Conservation (phyloP, 2,888 invertebrate genomes). For the Phanerotoma sp. region DNA sequence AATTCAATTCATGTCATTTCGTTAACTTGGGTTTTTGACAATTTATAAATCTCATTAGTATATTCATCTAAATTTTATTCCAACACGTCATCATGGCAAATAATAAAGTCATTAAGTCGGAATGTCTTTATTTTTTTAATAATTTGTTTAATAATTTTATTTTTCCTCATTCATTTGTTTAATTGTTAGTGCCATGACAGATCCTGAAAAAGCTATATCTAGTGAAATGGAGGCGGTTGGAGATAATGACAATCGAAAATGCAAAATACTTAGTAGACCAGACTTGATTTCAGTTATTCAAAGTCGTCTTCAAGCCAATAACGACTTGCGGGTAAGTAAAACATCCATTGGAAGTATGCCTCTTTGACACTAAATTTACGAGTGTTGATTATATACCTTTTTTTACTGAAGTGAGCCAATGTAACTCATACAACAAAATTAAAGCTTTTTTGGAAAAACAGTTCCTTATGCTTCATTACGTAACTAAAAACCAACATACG, state of each 20-base stretch:
- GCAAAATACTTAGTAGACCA: conserved; percentile 56
- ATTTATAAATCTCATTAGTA: too few relatives aligned
- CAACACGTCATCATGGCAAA: too few relatives aligned
- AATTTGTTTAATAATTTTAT: conserved; percentile 4
- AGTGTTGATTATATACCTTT: background rate
- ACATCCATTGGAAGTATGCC: too few relatives aligned
- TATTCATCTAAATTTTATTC: too few relatives aligned
- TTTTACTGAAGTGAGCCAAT: too few relatives aligned
- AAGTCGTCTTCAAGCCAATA: conserved; percentile 59
- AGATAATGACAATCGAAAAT: conserved; percentile 64
- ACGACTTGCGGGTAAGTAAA: conserved; percentile 58
- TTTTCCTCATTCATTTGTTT: background rate
- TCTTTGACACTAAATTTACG: background rate
- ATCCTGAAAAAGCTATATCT: conserved; percentile 67
- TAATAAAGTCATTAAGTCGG: too few relatives aligned
- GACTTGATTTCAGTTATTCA: conserved; percentile 63
- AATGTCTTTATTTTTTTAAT: conserved; percentile 1
- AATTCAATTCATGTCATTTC: too few relatives aligned
- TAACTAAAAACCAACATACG: too few relatives aligned
- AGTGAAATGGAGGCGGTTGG: conserved; percentile 69
- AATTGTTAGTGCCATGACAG: conserved; percentile 62
- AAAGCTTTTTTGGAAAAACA: too few relatives aligned
- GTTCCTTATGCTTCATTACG: too few relatives aligned
- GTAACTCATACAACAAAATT: too few relatives aligned
- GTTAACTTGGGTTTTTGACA: too few relatives aligned